A percentile compares a stretch with the other conserved stretches of the same genome.
Evolutionary conservation across 2,888 invertebrate genomes (phyloP).

Genomic region (Himalopsyche tibetana): DNA sequence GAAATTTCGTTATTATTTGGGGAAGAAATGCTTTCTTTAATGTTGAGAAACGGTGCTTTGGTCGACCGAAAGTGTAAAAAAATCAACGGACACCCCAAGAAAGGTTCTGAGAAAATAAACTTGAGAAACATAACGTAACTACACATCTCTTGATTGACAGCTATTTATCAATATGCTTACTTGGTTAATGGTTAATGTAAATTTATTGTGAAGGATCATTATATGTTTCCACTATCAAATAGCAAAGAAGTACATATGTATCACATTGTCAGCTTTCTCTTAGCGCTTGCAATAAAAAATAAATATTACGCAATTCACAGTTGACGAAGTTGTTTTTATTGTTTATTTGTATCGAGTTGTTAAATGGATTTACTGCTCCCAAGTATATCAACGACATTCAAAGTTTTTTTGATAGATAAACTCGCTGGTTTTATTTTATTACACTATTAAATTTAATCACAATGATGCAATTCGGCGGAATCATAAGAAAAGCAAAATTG

Average conservation of each 20-base stretch:
- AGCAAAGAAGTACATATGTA: not conserved
- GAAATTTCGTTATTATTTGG: no score
- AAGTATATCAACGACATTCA: not conserved
- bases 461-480: no score
- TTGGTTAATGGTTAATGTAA: slow-evolving; percentile 14
- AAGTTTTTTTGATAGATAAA: not conserved
- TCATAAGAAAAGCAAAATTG: no score
- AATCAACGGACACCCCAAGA: no score
- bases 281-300: not conserved
- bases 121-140: slow-evolving; percentile 1
- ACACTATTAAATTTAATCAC: no score
- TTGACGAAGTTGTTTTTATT: slow-evolving; percentile 42
- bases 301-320: slow-evolving; percentile 3
- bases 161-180: slow-evolving; percentile 44
- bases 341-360: not conserved
- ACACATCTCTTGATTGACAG: slow-evolving; percentile 34
- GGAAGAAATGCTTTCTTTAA: no score
- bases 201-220: slow-evolving; percentile 38
- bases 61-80: no score
- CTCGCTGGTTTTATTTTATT: not conserved
- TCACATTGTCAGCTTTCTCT: slow-evolving; percentile 16
- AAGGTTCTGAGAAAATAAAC: no score
- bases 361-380: slow-evolving; percentile 2
- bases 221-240: not conserved
- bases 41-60: no score